Base-by-base conservation (phyloP, 1,140 invertebrate genomes). In the Dreissena rostriformis region DNA sequence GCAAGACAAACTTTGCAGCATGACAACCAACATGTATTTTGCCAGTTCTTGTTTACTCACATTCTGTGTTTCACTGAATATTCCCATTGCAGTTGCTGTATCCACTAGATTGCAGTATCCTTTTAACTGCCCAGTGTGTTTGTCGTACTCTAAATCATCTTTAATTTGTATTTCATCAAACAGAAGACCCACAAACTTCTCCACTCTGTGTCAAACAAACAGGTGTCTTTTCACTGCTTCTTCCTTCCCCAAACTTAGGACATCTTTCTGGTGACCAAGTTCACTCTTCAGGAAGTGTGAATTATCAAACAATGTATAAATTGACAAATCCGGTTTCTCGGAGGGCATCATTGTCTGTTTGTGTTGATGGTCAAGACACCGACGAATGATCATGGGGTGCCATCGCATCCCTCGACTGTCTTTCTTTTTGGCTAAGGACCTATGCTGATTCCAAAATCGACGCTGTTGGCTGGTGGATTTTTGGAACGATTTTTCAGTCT, bases 361-460 rank as follows among this genome's bases (percentile, higher is more conserved):
- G 0, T 77, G 72, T 53, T 78, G 73, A 1, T 84, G 28, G 24
- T 82, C 73, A 4, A 88, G 52, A 55, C 86, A 86, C 78, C 80
- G 83, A 2, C 78, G 53, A 39, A 86, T 82, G 19, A 88, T 82
- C 87, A 88, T 88, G 17, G 85, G 85, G 61, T 88, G 87, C 85
- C 83, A 87, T 24, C 86, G 26, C 80, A 86, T 86, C 4, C 71
- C 75, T 49, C 70, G n/a, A n/a, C n/a, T 70, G 55, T 83, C 86
- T 19, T 39, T 49, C 17, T 4, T 22, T 15, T 10, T 22, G 11
- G 49, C 8, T 17, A 24, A 11, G 29, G 67, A 66, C 39, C 73
- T 7, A 61, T 85, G 83, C 57, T 81, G 83, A 24, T 73, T 39
- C 83, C 77, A 85, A 52, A 85, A 80, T 17, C 76, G n/a, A 1